Evolutionary conservation across 1,140 invertebrate species (phyloP).

Genomic region (Scaptomyza pallida): DNA sequence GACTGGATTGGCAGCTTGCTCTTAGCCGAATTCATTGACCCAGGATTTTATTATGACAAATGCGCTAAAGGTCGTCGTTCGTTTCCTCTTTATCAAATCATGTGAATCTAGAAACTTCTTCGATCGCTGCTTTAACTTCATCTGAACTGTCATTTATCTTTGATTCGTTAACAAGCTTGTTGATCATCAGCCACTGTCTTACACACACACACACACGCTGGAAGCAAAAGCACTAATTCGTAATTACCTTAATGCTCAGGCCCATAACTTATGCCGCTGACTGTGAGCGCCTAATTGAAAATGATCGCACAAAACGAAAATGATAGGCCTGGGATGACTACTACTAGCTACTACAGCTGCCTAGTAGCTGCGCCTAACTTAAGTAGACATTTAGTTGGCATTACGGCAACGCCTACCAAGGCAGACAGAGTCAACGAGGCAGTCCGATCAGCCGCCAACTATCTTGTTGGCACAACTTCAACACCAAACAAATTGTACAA

Average conservation of each 20-base stretch:
- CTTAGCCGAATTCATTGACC: constrained; percentile 44
- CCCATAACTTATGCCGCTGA: constrained; percentile 10
- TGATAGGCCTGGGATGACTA: constrained; percentile 3
- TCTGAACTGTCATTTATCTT: constrained; percentile 37
- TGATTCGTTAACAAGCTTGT: constrained; percentile 43
- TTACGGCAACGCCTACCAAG: constrained; percentile 47
- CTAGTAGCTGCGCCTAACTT: constrained; percentile 45
- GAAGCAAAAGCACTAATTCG: constrained; percentile 6
- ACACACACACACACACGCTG: constrained; percentile 21
- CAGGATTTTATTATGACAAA: constrained; percentile 77
- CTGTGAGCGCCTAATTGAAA: constrained; percentile 62
- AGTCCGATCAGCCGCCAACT: constrained; percentile 18
- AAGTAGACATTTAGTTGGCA: constrained; percentile 71
- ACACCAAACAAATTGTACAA: constrained; percentile 40
- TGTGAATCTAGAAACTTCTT: constrained; percentile 20
- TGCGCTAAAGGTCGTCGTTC: constrained; percentile 47
- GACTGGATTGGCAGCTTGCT: constrained; percentile 14
- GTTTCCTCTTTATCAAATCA: constrained; percentile 10
- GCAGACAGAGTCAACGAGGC: neutral
- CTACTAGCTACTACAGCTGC: neutral
- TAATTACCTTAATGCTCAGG: constrained; percentile 9
- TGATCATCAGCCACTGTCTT: constrained; percentile 60
- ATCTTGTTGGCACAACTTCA: constrained; percentile 39
- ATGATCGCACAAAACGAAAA: constrained; percentile 45
- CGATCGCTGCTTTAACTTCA: constrained; percentile 32